Conservation (phyloP, 1,140 invertebrate species). For the Drosophila gunungcola region DNA sequence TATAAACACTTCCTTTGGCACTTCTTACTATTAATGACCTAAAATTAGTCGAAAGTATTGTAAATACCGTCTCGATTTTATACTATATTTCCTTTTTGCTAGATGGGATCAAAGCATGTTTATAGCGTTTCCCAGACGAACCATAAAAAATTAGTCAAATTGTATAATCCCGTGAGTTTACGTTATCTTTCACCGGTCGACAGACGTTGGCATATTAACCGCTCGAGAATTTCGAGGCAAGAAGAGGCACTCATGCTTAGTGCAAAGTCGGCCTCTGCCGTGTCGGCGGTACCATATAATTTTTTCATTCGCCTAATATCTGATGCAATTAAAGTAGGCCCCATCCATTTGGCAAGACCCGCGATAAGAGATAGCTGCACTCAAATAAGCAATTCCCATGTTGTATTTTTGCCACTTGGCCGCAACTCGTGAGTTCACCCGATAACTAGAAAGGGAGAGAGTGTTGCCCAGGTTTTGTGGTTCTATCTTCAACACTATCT, state of each 20-base stretch:
- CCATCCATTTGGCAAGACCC: conserved; percentile 38
- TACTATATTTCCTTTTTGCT: conserved; percentile 18
- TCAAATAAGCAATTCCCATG: conserved; percentile 29
- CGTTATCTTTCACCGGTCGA: conserved; percentile 18
- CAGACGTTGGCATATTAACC: conserved; percentile 39
- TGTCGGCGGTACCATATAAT: conserved; percentile 36
- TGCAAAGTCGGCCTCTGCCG: conserved; percentile 52
- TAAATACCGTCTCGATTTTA: conserved; percentile 45
- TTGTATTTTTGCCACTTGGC: conserved; percentile 17
- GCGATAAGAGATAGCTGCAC: conserved; percentile 52
- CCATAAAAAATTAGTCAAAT: conserved; percentile 32
- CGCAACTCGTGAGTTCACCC: conserved; percentile 32
- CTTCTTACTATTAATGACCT: conserved; percentile 18
- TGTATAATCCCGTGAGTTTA: conserved; percentile 32
- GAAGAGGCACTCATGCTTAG: conserved; percentile 42
- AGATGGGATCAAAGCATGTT: conserved; percentile 16
- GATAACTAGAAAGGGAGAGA: conserved; percentile 21
- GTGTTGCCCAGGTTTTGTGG: conserved; percentile 2
- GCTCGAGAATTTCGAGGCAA: conserved; percentile 37
- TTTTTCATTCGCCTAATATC: conserved; percentile 55
- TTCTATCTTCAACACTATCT: conserved; percentile 43
- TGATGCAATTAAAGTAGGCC: conserved; percentile 61
- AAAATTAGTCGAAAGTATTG: conserved; percentile 10
- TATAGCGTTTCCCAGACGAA: conserved; percentile 32
- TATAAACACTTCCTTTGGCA: conserved; percentile 16